Percentiles rank a stretch among this genome's conserved stretches.
Evolutionary conservation across 2,888 invertebrate species (phyloP).

Genomic region (Hydropsyche betteni): DNA sequence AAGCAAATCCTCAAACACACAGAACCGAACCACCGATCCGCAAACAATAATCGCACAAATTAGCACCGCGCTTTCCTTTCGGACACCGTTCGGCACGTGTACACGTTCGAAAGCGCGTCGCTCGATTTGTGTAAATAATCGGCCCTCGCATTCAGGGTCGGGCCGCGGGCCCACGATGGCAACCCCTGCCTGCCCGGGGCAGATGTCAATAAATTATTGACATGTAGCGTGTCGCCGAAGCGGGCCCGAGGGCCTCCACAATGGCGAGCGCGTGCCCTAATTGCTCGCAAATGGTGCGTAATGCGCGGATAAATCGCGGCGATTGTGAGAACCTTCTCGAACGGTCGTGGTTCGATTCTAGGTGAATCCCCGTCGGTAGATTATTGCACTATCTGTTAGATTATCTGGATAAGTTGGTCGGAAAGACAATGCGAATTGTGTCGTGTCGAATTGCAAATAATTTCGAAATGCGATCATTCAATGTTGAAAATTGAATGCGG

Average conservation of each 20-base stretch:
- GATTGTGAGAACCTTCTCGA: too few species aligned
- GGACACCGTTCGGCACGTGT: not conserved
- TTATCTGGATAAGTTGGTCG: too few species aligned
- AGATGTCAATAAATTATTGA: conserved; percentile 40
- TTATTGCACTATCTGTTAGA: too few species aligned
- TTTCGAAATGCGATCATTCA: not conserved
- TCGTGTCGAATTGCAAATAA: too few species aligned
- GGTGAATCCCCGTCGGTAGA: too few species aligned
- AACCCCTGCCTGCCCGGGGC: conserved; percentile 14
- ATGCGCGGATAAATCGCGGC: too few species aligned
- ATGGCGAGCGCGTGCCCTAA: conserved; percentile 12
- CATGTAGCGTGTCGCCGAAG: conserved; percentile 14
- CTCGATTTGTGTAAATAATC: conserved; percentile 33
- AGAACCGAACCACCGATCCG: too few species aligned
- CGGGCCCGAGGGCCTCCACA: not conserved
- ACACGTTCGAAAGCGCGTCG: not conserved
- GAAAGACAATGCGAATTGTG: too few species aligned
- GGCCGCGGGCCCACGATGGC: not conserved
- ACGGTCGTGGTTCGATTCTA: too few species aligned
- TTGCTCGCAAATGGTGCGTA: not conserved
- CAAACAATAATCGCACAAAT: too few species aligned
- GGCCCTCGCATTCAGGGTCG: not conserved
- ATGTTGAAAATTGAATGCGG: not conserved
- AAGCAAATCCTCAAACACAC: too few species aligned
- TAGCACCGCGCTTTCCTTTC: too few species aligned